Base-by-base conservation (phyloP, 1,140 invertebrate species). In the Lepidurus apus region DNA sequence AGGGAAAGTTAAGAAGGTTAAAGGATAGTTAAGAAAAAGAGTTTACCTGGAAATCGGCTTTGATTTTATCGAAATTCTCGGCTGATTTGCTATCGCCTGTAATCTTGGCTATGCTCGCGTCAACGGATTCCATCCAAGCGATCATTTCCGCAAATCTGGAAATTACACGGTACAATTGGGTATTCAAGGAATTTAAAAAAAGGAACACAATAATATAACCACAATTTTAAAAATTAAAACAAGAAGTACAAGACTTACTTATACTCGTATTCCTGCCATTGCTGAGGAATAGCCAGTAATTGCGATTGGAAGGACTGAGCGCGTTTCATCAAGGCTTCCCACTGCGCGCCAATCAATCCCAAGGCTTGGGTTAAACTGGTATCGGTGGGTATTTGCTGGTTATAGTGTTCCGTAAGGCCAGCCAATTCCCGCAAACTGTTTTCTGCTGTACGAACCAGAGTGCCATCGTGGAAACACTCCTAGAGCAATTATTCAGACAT, bases 51-150 rank as follows among this genome's bases (percentile, higher is more conserved):
- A 97, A 97, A 82, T 93, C 90, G 34, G 89, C 89, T 84, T 94
- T 94, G 85, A 96, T 91, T 79, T 89, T 89, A 83, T 97, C 94
- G 84, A 97, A 98, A 81, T 96, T 94, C 81, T 95, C 93, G 82
- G 92, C 88, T 1, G 91, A 91, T 76, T 92, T 90, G 6, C 95
- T 91, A 85, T 97, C 94, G 79, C 91, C 89, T 7, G 95, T 89
- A 80, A 97, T 92, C 77, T 91, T 91, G 82, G 91, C 91, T 79
- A 97, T 88, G 42, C 91, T 91, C 77, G 88, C 88, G 83, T 97
- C 95, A 0, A 98, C 93, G 74, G 90, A 89, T 83, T 95, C 91
- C 93, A 97, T 96, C 94, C 95, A 98, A 65, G 87, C 85, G n/a
- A 91, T 89, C 89, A 97, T 94, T 78, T 93, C 91, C 42, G 89